Conservation (phyloP, 2,888 invertebrate genomes). For the Drosophila gaucha region DNA sequence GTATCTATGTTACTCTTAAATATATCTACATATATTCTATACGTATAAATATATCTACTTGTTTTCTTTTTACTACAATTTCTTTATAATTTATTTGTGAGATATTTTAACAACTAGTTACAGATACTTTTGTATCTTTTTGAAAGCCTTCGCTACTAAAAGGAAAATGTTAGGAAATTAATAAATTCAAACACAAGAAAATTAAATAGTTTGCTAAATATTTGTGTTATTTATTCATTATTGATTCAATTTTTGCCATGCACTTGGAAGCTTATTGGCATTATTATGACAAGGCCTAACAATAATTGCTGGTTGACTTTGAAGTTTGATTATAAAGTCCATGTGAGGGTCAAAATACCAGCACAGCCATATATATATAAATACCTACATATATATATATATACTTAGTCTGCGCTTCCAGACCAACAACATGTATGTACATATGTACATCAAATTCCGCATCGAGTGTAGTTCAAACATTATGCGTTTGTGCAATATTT, state of each 20-base stretch:
- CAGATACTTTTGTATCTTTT: slow-evolving; percentile 10
- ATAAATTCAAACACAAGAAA: slow-evolving; percentile 26
- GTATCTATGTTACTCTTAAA: not conserved
- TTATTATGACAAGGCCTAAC: slow-evolving; percentile 47
- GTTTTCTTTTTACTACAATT: not conserved
- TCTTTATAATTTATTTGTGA: not conserved
- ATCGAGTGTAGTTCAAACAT: slow-evolving; percentile 70
- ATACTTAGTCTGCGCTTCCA: slow-evolving; percentile 37
- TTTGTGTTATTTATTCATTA: slow-evolving; percentile 11
- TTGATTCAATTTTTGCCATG: slow-evolving; percentile 22
- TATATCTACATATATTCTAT: too few species aligned
- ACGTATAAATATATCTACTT: not conserved
- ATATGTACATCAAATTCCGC: slow-evolving; percentile 32
- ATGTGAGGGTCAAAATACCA: slow-evolving; percentile 64
- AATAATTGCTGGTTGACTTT: slow-evolving; percentile 66
- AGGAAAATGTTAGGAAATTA: slow-evolving; percentile 35
- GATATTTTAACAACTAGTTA: not conserved
- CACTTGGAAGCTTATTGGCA: slow-evolving; percentile 32
- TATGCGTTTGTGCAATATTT: slow-evolving; percentile 71
- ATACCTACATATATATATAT: not conserved
- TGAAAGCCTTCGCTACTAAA: slow-evolving; percentile 27
- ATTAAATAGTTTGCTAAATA: slow-evolving; percentile 34
- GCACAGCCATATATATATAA: not conserved
- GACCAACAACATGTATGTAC: slow-evolving; percentile 28
- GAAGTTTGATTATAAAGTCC: slow-evolving; percentile 71